Conservation (phyloP, 2,888 invertebrate genomes). For the Anorthoa munda region DNA sequence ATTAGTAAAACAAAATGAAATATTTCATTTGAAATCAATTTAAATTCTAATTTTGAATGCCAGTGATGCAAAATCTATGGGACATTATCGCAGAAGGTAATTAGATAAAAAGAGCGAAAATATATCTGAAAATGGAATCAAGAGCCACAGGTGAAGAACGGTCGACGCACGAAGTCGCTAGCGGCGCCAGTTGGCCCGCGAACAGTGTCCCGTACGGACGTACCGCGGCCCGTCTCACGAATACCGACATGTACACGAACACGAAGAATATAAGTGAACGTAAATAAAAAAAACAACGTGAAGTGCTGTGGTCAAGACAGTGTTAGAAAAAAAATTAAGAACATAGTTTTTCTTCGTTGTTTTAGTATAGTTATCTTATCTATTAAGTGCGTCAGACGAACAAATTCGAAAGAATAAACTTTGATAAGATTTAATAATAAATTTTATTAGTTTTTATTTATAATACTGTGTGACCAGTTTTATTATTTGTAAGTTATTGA, state of each 20-base stretch:
- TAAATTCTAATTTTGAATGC: slow-evolving; percentile 27
- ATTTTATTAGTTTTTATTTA: slow-evolving; percentile 38
- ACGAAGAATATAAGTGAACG: slow-evolving; percentile 55
- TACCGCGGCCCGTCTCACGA: slow-evolving; percentile 44
- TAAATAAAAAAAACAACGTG: slow-evolving; percentile 63
- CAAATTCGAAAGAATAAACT: slow-evolving; percentile 59
- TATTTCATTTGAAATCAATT: slow-evolving; percentile 16
- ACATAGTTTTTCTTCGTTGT: slow-evolving; percentile 53
- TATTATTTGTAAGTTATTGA: slow-evolving; percentile 45
- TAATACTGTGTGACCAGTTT: slow-evolving; percentile 49
- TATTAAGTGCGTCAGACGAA: slow-evolving; percentile 54
- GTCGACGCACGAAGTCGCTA: slow-evolving; percentile 37
- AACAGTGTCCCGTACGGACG: slow-evolving; percentile 64
- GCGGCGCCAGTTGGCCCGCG: slow-evolving; percentile 69
- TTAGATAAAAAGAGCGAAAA: slow-evolving; percentile 55
- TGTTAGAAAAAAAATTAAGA: slow-evolving; percentile 50
- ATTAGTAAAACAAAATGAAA: slow-evolving; percentile 23
- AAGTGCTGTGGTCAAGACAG: slow-evolving; percentile 67
- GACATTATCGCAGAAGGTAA: slow-evolving; percentile 49
- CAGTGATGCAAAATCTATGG: slow-evolving; percentile 36
- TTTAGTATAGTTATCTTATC: slow-evolving; percentile 58
- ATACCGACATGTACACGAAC: slow-evolving; percentile 58
- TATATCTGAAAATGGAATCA: slow-evolving; percentile 48
- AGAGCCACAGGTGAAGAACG: slow-evolving; percentile 73
- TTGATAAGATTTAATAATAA: slow-evolving; percentile 57